Evolutionary conservation across 2,113 vertebrate species (phyloP).

Genomic region (Benitochromis conjunctus): DNA sequence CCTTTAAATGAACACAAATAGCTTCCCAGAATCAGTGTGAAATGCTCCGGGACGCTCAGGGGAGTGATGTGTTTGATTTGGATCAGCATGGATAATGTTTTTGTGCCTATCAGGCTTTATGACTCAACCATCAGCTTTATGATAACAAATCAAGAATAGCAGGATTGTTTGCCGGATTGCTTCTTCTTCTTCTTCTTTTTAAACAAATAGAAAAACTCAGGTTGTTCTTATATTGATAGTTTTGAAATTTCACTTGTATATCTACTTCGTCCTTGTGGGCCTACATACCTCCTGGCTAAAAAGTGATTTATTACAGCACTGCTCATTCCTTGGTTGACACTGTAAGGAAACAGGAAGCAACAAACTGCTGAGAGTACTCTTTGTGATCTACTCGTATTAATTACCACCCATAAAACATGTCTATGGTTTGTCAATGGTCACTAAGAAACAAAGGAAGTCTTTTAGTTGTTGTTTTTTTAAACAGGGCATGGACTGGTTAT

Average conservation of each 20-base stretch:
- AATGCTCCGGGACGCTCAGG: neutral
- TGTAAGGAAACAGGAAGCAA: neutral
- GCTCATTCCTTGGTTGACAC: neutral
- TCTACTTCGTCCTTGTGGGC: neutral
- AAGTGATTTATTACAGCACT: neutral
- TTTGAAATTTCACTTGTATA: neutral
- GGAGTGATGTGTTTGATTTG: neutral
- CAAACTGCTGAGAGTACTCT: neutral
- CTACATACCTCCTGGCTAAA: neutral
- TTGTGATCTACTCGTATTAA: neutral
- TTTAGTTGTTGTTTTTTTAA: fast-evolving
- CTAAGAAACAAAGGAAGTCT: neutral
- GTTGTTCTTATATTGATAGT: neutral
- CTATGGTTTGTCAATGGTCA: neutral
- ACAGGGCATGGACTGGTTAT: neutral
- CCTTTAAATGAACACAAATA: neutral
- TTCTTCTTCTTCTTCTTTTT: neutral
- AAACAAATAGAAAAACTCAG: neutral
- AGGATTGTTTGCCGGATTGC: neutral
- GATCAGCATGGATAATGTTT: neutral
- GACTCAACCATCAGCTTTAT: neutral
- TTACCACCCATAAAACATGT: neutral
- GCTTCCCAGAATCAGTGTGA: neutral
- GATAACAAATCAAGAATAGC: neutral
- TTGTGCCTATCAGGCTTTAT: neutral